phyloP scores from a whole-genome alignment of 2,113 vertebrate species.

The Hippocampus zosterae region DNA sequence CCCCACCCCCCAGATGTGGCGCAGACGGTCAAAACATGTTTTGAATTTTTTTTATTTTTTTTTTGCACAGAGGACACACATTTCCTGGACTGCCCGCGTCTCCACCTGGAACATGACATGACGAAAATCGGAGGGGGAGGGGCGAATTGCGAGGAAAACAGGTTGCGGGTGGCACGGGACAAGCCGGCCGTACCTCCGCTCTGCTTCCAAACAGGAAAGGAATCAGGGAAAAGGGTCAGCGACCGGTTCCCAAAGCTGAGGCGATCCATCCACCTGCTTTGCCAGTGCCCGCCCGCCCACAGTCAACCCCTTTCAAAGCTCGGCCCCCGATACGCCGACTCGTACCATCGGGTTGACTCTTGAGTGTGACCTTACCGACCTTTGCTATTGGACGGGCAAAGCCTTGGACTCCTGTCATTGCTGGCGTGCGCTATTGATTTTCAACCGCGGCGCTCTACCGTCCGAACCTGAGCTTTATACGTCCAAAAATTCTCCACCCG shows the following conservation, averaged over 20 bases:
- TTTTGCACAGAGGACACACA: slow-evolving; percentile 67
- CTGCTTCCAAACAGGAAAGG: slow-evolving; percentile 69
- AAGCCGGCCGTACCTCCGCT: slow-evolving; percentile 46
- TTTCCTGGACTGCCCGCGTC: slow-evolving; percentile 69
- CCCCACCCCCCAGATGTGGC: slow-evolving; percentile 75
- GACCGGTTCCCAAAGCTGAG: slow-evolving; percentile 63
- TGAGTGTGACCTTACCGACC: slow-evolving; percentile 50
- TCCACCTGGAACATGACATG: slow-evolving; percentile 63
- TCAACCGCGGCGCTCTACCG: slow-evolving; percentile 17
- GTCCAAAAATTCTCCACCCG: slow-evolving; percentile 26
- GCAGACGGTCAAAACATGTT: slow-evolving; percentile 78
- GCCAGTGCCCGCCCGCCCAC: slow-evolving; percentile 33
- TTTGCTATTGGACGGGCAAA: slow-evolving; percentile 58
- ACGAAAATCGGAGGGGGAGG: slow-evolving; percentile 26
- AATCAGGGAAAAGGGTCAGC: slow-evolving; percentile 66
- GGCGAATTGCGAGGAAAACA: slow-evolving; percentile 61
- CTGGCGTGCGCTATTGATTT: slow-evolving; percentile 61
- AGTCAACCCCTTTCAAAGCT: slow-evolving; percentile 20
- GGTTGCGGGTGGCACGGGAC: slow-evolving; percentile 50
- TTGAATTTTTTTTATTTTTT: slow-evolving; percentile 45
- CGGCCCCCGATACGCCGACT: slow-evolving; percentile 42
- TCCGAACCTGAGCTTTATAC: slow-evolving; percentile 33
- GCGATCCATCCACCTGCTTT: slow-evolving; percentile 63
- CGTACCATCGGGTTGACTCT: slow-evolving; percentile 39
- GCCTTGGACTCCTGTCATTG: slow-evolving; percentile 48